phyloP scores from a whole-genome alignment of 53 echinoderm and acorn worm species.

The Stichopus horrens region DNA sequence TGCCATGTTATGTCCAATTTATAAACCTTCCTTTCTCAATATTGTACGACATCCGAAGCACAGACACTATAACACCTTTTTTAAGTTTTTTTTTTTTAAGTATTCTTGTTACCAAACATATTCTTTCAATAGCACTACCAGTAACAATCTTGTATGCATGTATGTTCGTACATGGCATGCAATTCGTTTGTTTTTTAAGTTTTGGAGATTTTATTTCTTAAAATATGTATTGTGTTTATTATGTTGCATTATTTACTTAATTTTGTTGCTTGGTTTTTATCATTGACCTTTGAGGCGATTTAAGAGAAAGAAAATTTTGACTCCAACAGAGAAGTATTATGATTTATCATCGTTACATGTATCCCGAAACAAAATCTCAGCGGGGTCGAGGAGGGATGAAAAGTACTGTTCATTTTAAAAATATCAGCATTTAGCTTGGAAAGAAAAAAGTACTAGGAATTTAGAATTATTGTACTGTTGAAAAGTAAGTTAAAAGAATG shows the following conservation, averaged over 20 bases:
- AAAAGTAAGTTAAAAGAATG: background rate
- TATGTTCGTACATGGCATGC: background rate
- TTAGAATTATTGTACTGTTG: background rate
- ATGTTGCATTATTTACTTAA: background rate
- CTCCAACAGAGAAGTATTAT: too few relatives aligned
- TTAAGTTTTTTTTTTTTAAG: background rate
- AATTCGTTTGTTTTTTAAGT: background rate
- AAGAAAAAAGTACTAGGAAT: background rate
- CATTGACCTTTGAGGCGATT: background rate
- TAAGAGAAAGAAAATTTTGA: too few relatives aligned
- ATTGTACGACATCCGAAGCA: background rate
- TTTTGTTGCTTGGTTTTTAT: background rate
- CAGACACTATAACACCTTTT: slow-evolving; percentile 3
- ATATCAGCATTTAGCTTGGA: slow-evolving; percentile 11
- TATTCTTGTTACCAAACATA: slow-evolving; percentile 2
- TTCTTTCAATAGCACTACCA: background rate
- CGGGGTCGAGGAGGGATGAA: background rate
- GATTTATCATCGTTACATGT: too few relatives aligned
- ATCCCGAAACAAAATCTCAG: too few relatives aligned
- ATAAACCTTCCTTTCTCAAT: background rate
- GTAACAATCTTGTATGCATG: background rate
- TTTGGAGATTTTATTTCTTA: slow-evolving; percentile 4
- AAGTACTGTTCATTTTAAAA: background rate
- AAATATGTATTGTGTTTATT: background rate
- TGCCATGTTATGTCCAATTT: too few relatives aligned